A percentile compares a stretch with the other conserved stretches of the same genome.
Conservation (phyloP, 1,140 invertebrate species). For the Dendrolimus kikuchii region DNA sequence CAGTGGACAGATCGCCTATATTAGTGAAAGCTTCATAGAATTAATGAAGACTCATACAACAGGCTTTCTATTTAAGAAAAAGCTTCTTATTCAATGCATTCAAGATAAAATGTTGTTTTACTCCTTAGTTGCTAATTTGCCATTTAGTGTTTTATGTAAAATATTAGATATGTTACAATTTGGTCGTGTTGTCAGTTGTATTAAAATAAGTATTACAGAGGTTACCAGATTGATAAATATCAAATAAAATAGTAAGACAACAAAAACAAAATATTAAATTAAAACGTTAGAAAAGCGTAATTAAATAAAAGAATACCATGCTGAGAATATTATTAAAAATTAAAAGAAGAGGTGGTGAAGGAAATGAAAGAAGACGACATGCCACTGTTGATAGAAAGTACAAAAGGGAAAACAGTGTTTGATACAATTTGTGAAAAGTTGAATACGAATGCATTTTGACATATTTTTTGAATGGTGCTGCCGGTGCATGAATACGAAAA, state of each 20-base stretch:
- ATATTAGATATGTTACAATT: conserved; percentile 42
- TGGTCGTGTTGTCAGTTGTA: conserved; percentile 52
- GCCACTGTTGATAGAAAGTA: background rate
- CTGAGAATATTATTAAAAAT: conserved; percentile 10
- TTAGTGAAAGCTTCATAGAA: conserved; percentile 26
- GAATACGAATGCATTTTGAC: too few species aligned
- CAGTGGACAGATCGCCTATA: conserved; percentile 11
- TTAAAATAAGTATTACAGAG: background rate
- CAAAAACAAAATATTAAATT: conserved; percentile 1
- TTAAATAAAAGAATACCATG: conserved; percentile 13
- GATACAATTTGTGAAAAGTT: too few species aligned
- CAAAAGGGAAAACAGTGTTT: conserved; percentile 1
- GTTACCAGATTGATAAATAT: conserved; percentile 1
- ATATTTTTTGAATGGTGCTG: too few species aligned
- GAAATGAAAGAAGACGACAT: conserved; percentile 4
- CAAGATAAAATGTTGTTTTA: conserved; percentile 10
- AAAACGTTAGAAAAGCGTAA: conserved; percentile 15
- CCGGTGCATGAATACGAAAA: too few species aligned
- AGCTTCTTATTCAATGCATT: conserved; percentile 2
- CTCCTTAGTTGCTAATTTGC: conserved; percentile 9
- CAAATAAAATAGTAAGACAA: background rate
- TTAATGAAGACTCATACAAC: background rate
- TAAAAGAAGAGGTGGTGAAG: conserved; percentile 9
- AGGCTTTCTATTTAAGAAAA: conserved; percentile 1
- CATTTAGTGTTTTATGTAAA: conserved; percentile 23